Base-by-base conservation (phyloP, 2,888 invertebrate species). In the Lutraria lutraria region DNA sequence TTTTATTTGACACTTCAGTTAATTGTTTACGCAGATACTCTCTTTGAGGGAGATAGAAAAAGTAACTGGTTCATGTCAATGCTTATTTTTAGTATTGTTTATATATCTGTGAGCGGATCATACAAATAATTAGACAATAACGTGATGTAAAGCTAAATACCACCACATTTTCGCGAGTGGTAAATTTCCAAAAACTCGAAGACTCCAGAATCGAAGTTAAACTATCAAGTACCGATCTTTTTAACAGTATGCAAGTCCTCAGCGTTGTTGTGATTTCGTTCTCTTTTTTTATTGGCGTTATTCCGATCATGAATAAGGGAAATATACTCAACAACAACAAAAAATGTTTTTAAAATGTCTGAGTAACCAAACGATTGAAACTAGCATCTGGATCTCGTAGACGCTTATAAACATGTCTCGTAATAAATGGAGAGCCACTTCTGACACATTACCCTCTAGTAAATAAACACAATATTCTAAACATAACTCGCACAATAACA, bases 11-110 rank as follows among this genome's bases (percentile, higher is more conserved):
- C 76, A 76, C 76, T 31, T 76, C 31, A 31, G 76, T 76, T 76
- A 76, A 76, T 68, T 83, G 83, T 52, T 60, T 43, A 60, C 34
- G 68, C 56, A 52, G 52, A 52, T 25, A 43, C 63, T n/a, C 83
- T 83, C 83, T 83, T 83, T 83, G 68, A 83, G n/a, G 52, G 43
- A 83, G 83, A 83, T 68, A 83, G 31, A 83, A 63, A 56, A 63
- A 83, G 83, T 52, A 15, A 43, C 68, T 83, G 83, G 43, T 60
- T 68, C 83, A 25, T 83, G 68, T 83, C 63, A 68, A 63, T 68
- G n/a, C 21, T 34, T 68, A 52, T n/a, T 52, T 54, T 10, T 76
- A 31, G n/a, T 68, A 68, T 52, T 83, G 83, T 68, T 68, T 83
- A 83, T n/a, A 25, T 68, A 34, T 76, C 76, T 76, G 76, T 76